phyloP scores from a whole-genome alignment of 2,113 vertebrate species.

The Poeciliopsis prolifica region DNA sequence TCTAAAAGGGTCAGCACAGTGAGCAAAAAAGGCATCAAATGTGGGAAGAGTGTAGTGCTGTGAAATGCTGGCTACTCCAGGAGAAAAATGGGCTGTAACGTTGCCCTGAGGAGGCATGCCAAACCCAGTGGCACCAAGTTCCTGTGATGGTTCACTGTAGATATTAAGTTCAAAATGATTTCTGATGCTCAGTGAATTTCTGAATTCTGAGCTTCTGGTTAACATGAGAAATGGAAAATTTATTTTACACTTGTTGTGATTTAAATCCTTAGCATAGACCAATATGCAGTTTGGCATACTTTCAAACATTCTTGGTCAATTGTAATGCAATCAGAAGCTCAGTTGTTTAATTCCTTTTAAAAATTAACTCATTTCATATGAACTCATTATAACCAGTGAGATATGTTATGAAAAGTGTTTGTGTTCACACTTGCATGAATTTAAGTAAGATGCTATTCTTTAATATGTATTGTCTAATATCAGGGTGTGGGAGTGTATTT shows the following conservation, averaged over 20 bases:
- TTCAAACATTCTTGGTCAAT: background rate
- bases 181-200: constrained; percentile 37
- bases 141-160: constrained; percentile 38
- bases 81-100: constrained; percentile 41
- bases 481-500: background rate
- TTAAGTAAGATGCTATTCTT: background rate
- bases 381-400: background rate
- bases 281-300: background rate
- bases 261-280: background rate
- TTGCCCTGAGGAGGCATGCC: constrained; percentile 52
- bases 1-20: constrained; percentile 65
- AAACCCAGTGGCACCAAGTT: constrained; percentile 45
- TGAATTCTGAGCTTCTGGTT: constrained; percentile 43
- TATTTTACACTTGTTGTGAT: background rate
- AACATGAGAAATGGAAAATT: background rate
- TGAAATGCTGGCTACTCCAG: constrained; percentile 33
- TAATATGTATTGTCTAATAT: background rate
- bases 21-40: constrained; percentile 61
- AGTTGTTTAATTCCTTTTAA: background rate
- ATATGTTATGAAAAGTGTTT: background rate
- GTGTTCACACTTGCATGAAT: background rate
- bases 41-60: constrained; percentile 46
- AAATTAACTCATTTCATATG: background rate
- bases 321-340: background rate
- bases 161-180: constrained; percentile 40